These are phyloP conservation scores for Papilio helenus DNA, from an alignment of 1,140 invertebrate species.

Conservation along the genomic window DNA sequence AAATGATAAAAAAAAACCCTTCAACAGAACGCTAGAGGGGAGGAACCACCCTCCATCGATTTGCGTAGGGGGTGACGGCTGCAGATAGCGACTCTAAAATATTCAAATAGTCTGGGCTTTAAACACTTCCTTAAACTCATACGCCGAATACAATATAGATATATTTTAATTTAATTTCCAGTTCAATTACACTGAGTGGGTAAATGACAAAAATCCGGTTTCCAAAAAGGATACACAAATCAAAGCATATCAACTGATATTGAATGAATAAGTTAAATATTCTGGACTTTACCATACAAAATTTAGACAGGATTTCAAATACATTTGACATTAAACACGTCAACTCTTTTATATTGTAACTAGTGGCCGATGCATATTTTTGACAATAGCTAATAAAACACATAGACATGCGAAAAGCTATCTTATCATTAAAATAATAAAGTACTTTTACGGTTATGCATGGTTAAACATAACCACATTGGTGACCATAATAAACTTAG, in stretches of 20 bases:
- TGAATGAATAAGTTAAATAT: not conserved
- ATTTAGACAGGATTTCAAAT: not conserved
- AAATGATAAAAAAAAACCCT: constrained; percentile 51
- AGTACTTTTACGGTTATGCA: too few species aligned
- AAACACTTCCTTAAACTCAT: constrained; percentile 54
- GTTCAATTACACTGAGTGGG: constrained; percentile 8
- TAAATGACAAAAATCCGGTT: not conserved
- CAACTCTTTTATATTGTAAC: too few species aligned
- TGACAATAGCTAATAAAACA: too few species aligned
- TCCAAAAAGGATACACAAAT: constrained; percentile 8
- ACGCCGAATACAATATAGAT: constrained; percentile 42
- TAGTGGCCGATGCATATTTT: too few species aligned
- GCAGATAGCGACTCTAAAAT: constrained; percentile 61
- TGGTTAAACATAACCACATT: too few species aligned
- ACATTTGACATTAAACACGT: too few species aligned
- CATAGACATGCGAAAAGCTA: too few species aligned
- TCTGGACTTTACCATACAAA: not conserved
- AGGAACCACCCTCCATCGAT: constrained; percentile 59
- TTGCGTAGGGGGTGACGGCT: constrained; percentile 44
- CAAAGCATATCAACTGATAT: not conserved
- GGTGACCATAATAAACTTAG: not conserved
- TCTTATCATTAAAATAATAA: too few species aligned
- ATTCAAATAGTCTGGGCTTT: constrained; percentile 66
- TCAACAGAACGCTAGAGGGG: constrained; percentile 52
- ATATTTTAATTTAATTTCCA: constrained; percentile 52